Evolutionary conservation across 2,888 invertebrate species (phyloP), one percentile per base, ranked within the genome.

Genomic region (Rapana venosa): DNA sequence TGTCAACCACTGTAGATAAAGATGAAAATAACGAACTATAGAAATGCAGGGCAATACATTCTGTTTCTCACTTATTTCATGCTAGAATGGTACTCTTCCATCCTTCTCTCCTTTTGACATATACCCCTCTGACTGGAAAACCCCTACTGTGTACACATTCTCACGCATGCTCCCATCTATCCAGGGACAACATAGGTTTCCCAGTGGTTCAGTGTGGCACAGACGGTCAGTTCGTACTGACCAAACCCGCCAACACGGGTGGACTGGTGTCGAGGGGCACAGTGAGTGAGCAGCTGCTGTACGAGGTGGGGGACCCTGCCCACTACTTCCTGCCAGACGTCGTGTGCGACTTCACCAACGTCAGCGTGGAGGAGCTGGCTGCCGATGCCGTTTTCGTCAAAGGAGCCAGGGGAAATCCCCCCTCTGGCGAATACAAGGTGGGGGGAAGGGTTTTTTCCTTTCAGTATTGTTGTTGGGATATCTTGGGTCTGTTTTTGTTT

Each of bases 261-360:
- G 97, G 97, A 0, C 91, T 96, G 22, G 96, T 97, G 11, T 95
- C 95, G 87, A 91, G 92, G 61, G 96, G 95, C 85, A 96, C 96
- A 4, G 96, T 96, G 47, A 93, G 95, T 84, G 97, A 97, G 93
- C 97, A 97, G 92, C 92, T 97, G 90, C 92, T 97, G 32, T 97
- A 97, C 93, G 97, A 97, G 93, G 96, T 97, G 47, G 96, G 95
- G 32, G 96, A 97, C 93, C 97, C 97, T 15, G 91, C 93, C 13
- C 94, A 93, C 70, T 97, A 97, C 92, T 93, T 96, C 85, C 94
- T 97, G 47, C 97, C 97, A 20, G 97, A 97, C 93, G 96, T 97
- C 30, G 94, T 95, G 6, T 96, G 96, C 93, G 97, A 97, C 93
- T 96, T 97, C 93, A 95, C 96, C 30, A 91, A 95, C 47, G 97